Base-by-base conservation (phyloP, 2,113 vertebrate species). In the Corynorhinus townsendii region DNA sequence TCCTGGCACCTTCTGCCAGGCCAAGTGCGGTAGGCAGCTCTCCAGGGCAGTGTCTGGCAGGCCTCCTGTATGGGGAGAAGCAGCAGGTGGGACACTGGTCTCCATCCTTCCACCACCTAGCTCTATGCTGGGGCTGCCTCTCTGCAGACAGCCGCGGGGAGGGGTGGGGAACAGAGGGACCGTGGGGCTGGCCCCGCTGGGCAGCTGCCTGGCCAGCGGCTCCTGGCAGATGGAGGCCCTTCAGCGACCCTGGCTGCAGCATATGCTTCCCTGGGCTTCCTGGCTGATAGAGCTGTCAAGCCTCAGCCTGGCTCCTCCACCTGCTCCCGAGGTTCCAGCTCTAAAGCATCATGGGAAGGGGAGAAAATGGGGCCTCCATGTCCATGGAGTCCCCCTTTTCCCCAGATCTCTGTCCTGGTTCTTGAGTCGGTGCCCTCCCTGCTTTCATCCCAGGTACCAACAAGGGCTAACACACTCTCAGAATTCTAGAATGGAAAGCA, bases 231-330 rank as follows among this genome's bases (percentile, higher is more conserved):
- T 94, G 97, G 96, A 96, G 68, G 87, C 81, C 73, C 45, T 33
- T 88, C 80, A 76, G 72, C 12, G 62, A 83, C 96, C 80, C 83
- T 95, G 93, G 96, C 77, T 1, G 6, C 35, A 76, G 73, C 92
- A 54, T 62, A 85, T 76, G 95, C 79, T 88, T 81, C 17, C 71
- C 82, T 52, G 33, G 89, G 89, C 56, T 59, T 83, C 86, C 81
- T 45, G 45, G 93, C 89, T 86, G 95, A 97, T 95, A 96, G 73
- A 97, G 96, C 94, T 87, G 77, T 96, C 96, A 96, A 84, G 71
- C 75, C 54, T 71, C 40, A 14, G 5, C 62, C 73, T 11, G 38
- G 73, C 54, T 49, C 43, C 68, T 75, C 19, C 49, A 56, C 20
- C n/a, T 2, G 40, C 84, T 49, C 54, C 52, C 2, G 4, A 56